Conservation (phyloP, 2,888 invertebrate genomes). For the Selenia dentaria region DNA sequence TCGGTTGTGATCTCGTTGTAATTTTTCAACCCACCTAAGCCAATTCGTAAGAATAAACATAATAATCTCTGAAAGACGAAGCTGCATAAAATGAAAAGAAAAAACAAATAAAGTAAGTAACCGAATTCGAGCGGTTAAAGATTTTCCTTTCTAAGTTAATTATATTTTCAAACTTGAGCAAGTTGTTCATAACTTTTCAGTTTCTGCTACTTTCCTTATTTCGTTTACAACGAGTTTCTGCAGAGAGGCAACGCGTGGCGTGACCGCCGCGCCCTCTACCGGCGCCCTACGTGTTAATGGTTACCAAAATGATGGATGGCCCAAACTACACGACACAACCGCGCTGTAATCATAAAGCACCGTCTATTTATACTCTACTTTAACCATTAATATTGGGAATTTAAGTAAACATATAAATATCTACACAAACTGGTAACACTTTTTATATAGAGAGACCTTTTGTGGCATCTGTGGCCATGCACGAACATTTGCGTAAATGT, state of each 20-base stretch:
- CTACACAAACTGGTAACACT: no score
- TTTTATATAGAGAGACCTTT: no score
- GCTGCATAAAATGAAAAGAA: neutral
- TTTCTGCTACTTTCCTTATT: constrained; percentile 29
- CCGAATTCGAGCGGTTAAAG: constrained; percentile 6
- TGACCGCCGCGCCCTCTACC: constrained; percentile 68
- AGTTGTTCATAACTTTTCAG: constrained; percentile 30
- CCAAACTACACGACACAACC: constrained; percentile 49
- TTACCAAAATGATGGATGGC: constrained; percentile 69
- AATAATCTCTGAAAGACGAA: neutral
- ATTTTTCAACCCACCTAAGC: no score
- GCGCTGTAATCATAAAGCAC: constrained; percentile 45
- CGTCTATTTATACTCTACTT: neutral
- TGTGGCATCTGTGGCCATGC: no score
- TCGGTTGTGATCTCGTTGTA: no score
- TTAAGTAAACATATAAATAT: neutral
- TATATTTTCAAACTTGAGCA: constrained; percentile 26
- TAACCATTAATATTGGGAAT: neutral
- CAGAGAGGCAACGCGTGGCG: constrained; percentile 44
- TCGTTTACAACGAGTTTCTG: constrained; percentile 26
- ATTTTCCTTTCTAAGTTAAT: constrained; percentile 18
- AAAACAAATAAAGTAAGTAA: constrained; percentile 3
- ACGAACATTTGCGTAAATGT: no score
- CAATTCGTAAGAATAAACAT: no score
- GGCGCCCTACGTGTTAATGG: constrained; percentile 64